Conservation (phyloP, 2,888 invertebrate genomes). For the Chloromyia formosa region DNA sequence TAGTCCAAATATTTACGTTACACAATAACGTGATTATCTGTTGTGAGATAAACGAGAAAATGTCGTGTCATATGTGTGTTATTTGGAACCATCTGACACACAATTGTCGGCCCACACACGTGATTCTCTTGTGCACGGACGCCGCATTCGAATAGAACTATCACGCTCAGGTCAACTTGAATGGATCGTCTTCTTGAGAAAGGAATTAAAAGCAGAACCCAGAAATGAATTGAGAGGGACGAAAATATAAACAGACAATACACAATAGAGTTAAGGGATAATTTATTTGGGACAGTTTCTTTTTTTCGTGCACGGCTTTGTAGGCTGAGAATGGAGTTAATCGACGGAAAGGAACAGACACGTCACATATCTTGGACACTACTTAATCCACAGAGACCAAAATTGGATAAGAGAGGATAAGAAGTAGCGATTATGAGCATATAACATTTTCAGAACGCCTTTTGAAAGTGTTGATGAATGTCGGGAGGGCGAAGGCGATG, state of each 20-base stretch:
- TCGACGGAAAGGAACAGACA: background rate
- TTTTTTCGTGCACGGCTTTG: background rate
- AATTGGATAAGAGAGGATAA: conserved; percentile 5
- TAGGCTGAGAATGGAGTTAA: background rate
- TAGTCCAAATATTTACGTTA: conserved; percentile 40
- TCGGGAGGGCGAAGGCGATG: too few species aligned
- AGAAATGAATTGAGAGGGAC: background rate
- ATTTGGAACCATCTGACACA: background rate
- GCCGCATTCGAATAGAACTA: background rate
- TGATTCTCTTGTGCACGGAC: background rate
- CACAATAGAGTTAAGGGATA: conserved; percentile 2
- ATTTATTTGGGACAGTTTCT: background rate
- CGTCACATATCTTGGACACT: background rate
- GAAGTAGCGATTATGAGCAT: background rate
- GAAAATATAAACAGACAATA: conserved; percentile 1
- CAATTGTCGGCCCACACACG: conserved; percentile 8
- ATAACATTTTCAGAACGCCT: too few species aligned
- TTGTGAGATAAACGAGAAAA: conserved; percentile 40
- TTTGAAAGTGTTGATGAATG: too few species aligned
- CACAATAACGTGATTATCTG: conserved; percentile 29
- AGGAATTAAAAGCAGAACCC: conserved; percentile 38
- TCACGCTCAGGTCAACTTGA: conserved; percentile 8
- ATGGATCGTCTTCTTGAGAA: conserved; percentile 31
- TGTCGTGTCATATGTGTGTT: conserved; percentile 18
- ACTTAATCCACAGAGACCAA: background rate